Conservation (phyloP, 1,140 invertebrate genomes). For the Drosophila parvula region DNA sequence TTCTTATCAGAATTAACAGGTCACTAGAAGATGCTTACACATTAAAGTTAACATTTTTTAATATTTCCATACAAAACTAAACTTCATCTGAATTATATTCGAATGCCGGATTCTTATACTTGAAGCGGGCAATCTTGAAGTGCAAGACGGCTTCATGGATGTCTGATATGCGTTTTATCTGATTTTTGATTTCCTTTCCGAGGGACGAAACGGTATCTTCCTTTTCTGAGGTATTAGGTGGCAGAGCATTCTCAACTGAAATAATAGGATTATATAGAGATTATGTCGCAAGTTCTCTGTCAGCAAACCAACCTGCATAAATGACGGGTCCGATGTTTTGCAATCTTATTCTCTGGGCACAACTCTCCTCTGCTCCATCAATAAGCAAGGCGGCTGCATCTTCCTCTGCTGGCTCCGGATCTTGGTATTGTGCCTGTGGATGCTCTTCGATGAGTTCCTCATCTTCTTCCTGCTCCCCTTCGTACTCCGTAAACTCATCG, state of each 20-base stretch:
- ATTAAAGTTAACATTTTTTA: background rate
- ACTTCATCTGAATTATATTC: constrained; percentile 38
- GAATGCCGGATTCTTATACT: constrained; percentile 82
- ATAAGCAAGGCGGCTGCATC: background rate
- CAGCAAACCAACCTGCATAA: constrained; percentile 59
- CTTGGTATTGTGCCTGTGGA: background rate
- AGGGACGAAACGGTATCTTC: constrained; percentile 5
- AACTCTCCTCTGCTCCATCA: background rate
- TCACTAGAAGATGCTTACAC: constrained; percentile 3
- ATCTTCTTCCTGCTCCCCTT: constrained; percentile 45
- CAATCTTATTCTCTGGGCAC: background rate
- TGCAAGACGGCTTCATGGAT: constrained; percentile 76
- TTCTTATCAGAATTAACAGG: constrained; percentile 21
- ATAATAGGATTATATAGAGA: background rate
- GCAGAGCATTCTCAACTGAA: constrained; percentile 42
- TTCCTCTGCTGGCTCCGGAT: background rate
- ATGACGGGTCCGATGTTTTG: constrained; percentile 38
- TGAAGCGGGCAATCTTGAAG: constrained; percentile 80
- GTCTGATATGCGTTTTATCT: constrained; percentile 74
- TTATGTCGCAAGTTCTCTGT: background rate
- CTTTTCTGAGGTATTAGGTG: constrained; percentile 16
- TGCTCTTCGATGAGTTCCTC: constrained; percentile 3
- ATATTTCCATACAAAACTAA: background rate
- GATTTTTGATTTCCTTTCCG: constrained; percentile 61
- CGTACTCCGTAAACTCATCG: constrained; percentile 33